Evolutionary conservation across 92 coral and sea anemone genomes (phyloP), one percentile per base, ranked within the genome.

Genomic region (Palythoa grandiflora): DNA sequence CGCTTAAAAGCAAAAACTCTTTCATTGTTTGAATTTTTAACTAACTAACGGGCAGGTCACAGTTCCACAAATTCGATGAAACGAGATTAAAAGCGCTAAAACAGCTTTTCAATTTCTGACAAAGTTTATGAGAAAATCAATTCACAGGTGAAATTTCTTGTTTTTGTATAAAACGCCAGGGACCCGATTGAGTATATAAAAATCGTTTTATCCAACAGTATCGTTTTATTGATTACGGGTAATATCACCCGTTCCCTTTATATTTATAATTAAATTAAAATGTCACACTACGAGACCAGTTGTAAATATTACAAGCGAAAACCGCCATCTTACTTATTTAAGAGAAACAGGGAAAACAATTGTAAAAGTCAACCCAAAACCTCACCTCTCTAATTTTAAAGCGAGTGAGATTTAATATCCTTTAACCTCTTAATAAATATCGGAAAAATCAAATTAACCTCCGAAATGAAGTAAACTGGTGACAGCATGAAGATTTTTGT

Each of bases 381-480:
- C 59, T 81, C 63, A 35, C 75, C 61, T 66, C 74, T 65, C 86
- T 81, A 81, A 81, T 81, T 81, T 81, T 81, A 48, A 65, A 44
- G 86, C 86, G 19, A 63, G 86, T 65, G 86, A 81, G 86, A 81
- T 81, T 65, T 81, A 81, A 81, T 81, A 81, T 81, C 75, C 40
- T 93, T 89, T 85, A 93, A 93, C 85, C 93, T 93, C 84, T 93
- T 91, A 93, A 93, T 93, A 83, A 87, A 84, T 75, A 72, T 71
- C 78, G 79, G 87, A 76, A 60, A 93, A 93, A 94, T 91, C 87
- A 91, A 93, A 95, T 95, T 91, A 95, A 89, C 93, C 86, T 81
- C 57, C 75, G 75, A 81, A 81, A 81, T 81, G 86, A 65, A 66
- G 75, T 81, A 81, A 81, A 81, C 59, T 81, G 40, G 75, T 81